Conservation (phyloP, 1,140 invertebrate species). For the Zaprionus vittiger region DNA sequence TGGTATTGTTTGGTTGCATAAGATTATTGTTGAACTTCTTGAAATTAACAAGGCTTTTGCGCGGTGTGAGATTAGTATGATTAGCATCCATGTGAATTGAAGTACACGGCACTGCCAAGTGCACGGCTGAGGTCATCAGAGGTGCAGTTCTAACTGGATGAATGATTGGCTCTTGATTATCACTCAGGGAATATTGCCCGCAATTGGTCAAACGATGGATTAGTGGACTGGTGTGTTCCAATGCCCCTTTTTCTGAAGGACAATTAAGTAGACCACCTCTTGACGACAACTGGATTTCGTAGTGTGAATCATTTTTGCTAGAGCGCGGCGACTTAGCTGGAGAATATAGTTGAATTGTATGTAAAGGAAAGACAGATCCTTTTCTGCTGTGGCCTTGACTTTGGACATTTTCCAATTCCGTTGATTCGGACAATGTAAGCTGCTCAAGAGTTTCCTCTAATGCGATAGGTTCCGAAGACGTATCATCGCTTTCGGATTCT, state of each 20-base stretch:
- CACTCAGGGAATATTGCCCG: background rate
- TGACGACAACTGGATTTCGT: background rate
- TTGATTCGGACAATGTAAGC: conserved; percentile 1
- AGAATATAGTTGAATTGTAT: conserved; percentile 10
- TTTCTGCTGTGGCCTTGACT: background rate
- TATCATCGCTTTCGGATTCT: conserved; percentile 29
- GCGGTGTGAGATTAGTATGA: background rate
- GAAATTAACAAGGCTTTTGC: conserved; percentile 23
- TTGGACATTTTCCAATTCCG: background rate
- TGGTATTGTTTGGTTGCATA: conserved; percentile 1
- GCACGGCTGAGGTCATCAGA: background rate
- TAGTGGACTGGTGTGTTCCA: background rate
- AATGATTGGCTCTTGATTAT: conserved; percentile 15
- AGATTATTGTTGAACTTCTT: conserved; percentile 18
- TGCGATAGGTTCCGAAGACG: background rate
- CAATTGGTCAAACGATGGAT: background rate
- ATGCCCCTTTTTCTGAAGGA: background rate
- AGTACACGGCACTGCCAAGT: background rate
- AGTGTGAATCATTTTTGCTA: background rate
- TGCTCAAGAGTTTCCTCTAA: background rate
- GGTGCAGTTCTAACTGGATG: conserved; percentile 10
- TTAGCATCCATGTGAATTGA: background rate
- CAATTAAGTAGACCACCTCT: background rate
- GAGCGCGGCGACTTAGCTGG: background rate
- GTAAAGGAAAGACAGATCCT: background rate